Conservation (phyloP, 2,888 invertebrate species). For the Callyntrura guangdongensis region DNA sequence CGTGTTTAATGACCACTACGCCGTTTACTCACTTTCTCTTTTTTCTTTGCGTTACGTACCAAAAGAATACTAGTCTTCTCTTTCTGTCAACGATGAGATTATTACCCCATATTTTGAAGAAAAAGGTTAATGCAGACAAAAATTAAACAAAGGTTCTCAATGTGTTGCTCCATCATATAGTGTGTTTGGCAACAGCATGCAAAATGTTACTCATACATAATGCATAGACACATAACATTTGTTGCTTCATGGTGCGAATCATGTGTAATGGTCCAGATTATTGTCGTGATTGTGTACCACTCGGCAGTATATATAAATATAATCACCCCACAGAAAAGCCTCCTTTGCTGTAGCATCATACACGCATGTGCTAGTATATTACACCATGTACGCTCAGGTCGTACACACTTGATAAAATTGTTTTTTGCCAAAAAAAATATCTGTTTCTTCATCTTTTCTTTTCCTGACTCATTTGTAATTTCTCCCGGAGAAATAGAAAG, state of each 20-base stretch:
- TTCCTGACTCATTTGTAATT: not conserved
- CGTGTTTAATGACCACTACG: not conserved
- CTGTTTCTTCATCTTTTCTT: conserved; percentile 12
- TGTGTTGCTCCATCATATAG: not conserved
- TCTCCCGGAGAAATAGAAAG: not conserved
- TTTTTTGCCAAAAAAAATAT: conserved; percentile 9
- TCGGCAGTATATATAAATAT: not conserved
- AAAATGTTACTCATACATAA: not conserved
- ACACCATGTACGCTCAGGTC: not conserved
- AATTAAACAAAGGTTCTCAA: conserved; percentile 23
- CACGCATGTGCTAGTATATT: no score
- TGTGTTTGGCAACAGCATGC: not conserved
- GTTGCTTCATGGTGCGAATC: conserved; percentile 35
- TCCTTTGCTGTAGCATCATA: no score
- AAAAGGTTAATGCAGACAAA: conserved; percentile 10
- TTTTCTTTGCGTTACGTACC: no score
- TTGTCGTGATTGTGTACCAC: conserved; percentile 25
- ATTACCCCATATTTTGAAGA: not conserved
- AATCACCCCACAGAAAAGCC: not conserved
- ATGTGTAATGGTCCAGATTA: conserved; percentile 51
- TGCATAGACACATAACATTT: conserved; percentile 27
- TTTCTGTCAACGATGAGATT: not conserved
- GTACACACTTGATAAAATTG: conserved; percentile 25
- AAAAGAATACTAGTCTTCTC: not conserved
- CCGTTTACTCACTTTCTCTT: not conserved